These are phyloP conservation scores for Drosophila atroscutellata DNA, from an alignment of 2,888 invertebrate genomes.

Conservation along the genomic window DNA sequence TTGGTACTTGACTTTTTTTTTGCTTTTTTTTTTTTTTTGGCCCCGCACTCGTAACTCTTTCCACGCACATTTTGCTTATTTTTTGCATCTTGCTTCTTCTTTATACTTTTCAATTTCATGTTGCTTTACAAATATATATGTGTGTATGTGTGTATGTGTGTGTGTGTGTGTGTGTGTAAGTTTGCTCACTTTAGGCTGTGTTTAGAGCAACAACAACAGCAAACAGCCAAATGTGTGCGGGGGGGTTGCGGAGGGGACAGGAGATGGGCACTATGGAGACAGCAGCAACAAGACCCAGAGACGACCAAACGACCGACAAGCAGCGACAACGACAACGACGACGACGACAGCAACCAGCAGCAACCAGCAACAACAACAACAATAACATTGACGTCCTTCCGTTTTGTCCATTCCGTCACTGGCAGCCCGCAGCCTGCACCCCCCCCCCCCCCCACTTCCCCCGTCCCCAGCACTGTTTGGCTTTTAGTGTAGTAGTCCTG, in stretches of 20 bases:
- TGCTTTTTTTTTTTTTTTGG: too few relatives aligned
- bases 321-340: neutral
- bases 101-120: constrained; percentile 30
- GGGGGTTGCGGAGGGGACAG: neutral
- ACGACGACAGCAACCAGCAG: constrained; percentile 1
- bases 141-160: neutral
- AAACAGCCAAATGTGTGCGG: neutral
- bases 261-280: constrained; percentile 9
- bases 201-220: constrained; percentile 5
- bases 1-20: constrained; percentile 6
- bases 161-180: constrained; percentile 11
- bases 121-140: constrained; percentile 32
- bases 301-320: constrained; percentile 14
- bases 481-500: neutral
- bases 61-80: neutral
- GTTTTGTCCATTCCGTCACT: constrained; percentile 41
- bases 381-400: constrained; percentile 43
- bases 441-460: accelerated
- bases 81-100: constrained; percentile 2
- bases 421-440: neutral
- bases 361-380: constrained; percentile 6
- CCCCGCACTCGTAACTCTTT: constrained; percentile 3
- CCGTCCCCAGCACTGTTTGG: neutral
- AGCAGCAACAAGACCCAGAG: constrained; percentile 30
- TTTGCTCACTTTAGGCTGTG: constrained; percentile 46